Evolutionary conservation across 92 coral and sea anemone species (phyloP).

Genomic region (Parazoanthus swiftii): DNA sequence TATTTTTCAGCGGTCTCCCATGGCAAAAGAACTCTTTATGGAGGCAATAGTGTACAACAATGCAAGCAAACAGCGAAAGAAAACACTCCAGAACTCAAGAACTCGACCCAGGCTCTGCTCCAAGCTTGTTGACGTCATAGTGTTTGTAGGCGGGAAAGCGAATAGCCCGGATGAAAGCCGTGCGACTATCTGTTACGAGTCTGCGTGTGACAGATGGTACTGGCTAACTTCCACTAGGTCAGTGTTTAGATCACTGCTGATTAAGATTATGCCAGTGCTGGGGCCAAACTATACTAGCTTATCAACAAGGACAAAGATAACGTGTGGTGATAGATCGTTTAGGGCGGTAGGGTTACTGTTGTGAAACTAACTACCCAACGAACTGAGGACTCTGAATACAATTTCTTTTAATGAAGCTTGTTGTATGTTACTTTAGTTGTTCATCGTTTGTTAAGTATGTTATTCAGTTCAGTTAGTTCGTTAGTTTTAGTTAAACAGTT

Average conservation of each 20-base stretch:
- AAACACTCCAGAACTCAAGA: constrained; percentile 59
- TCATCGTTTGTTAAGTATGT: too few relatives aligned
- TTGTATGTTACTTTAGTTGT: too few relatives aligned
- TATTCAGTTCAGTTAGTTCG: too few relatives aligned
- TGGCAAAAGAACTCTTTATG: constrained; percentile 75
- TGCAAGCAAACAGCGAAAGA: constrained; percentile 41
- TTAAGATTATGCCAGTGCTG: too few relatives aligned
- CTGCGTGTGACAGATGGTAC: constrained; percentile 62
- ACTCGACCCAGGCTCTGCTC: constrained; percentile 73
- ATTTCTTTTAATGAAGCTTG: too few relatives aligned
- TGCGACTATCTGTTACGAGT: constrained; percentile 74
- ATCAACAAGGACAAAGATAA: too few relatives aligned
- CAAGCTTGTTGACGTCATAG: constrained; percentile 70
- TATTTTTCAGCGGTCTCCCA: constrained; percentile 71
- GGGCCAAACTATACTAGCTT: too few relatives aligned
- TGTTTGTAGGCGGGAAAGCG: constrained; percentile 76
- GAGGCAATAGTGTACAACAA: constrained; percentile 73
- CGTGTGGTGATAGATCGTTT: too few relatives aligned
- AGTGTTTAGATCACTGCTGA: not conserved
- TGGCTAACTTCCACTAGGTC: constrained; percentile 66
- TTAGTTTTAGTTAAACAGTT: too few relatives aligned
- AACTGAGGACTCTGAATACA: too few relatives aligned
- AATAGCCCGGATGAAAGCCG: constrained; percentile 60
- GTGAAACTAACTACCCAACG: too few relatives aligned
- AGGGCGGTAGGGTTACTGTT: too few relatives aligned